These are phyloP conservation scores for Coelopa pilipes DNA, from an alignment of 2,888 invertebrate species.

Conservation along the genomic window DNA sequence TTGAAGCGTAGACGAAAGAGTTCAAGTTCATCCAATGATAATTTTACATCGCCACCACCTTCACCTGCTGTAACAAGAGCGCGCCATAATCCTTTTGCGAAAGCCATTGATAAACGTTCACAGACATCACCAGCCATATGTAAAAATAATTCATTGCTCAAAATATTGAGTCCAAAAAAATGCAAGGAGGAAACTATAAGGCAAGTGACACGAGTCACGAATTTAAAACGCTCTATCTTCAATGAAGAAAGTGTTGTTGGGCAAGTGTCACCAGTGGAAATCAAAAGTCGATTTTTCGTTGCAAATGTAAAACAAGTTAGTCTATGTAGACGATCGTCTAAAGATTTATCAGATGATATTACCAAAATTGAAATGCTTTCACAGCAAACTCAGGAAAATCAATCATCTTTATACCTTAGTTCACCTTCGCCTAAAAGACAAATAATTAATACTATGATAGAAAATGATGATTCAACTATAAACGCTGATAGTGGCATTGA, in stretches of 20 bases:
- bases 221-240: slow-evolving; percentile 43
- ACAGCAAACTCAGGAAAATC: slow-evolving; percentile 37
- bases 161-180: slow-evolving; percentile 55
- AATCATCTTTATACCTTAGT: slow-evolving; percentile 43
- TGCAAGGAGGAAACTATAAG: slow-evolving; percentile 34
- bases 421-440: slow-evolving; percentile 39
- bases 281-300: slow-evolving; percentile 73
- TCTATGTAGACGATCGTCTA: slow-evolving; percentile 15
- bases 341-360: slow-evolving; percentile 47
- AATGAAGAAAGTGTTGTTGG: slow-evolving; percentile 9
- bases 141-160: slow-evolving; percentile 55
- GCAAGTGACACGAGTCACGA: slow-evolving; percentile 32
- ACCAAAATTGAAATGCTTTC: slow-evolving; percentile 47
- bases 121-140: slow-evolving; percentile 47
- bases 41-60: slow-evolving; percentile 43
- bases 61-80: slow-evolving; percentile 53
- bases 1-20: slow-evolving; percentile 47
- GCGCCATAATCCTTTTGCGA: slow-evolving; percentile 62
- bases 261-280: slow-evolving; percentile 62
- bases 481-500: slow-evolving; percentile 24
- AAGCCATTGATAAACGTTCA: slow-evolving; percentile 42
- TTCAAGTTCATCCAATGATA: slow-evolving; percentile 35
- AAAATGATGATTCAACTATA: neutral
- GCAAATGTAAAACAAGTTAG: slow-evolving; percentile 46
- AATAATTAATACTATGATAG: neutral